Conservation (phyloP, 2,113 vertebrate species). For the Micronisus gabar region DNA sequence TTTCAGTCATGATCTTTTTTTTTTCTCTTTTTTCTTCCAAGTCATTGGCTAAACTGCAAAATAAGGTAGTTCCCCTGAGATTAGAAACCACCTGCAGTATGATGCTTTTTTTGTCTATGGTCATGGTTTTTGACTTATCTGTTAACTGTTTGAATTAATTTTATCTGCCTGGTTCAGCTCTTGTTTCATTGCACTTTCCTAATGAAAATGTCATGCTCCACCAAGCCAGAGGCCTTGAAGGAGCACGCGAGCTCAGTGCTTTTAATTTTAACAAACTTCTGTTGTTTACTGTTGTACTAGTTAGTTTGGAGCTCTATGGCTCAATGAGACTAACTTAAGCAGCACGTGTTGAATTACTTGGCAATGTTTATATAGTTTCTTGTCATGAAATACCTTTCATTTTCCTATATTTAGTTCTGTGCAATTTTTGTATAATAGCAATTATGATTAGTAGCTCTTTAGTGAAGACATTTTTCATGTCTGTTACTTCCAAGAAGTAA, state of each 20-base stretch:
- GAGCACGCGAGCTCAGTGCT: not conserved
- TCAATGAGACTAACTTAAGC: not conserved
- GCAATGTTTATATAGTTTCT: not conserved
- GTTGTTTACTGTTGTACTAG: not conserved
- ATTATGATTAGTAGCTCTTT: not conserved
- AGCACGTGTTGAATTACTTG: not conserved
- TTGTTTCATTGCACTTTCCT: not conserved
- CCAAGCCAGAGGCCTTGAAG: not conserved
- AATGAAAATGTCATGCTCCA: not conserved
- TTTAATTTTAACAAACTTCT: not conserved
- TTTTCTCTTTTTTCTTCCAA: not conserved
- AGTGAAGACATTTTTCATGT: not conserved
- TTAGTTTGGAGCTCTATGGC: not conserved
- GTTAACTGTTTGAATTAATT: not conserved
- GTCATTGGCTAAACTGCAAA: not conserved
- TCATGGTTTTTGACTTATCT: not conserved
- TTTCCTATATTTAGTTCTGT: not conserved
- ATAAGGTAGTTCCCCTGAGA: not conserved
- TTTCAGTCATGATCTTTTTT: not conserved
- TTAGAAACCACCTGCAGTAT: not conserved
- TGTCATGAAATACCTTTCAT: not conserved
- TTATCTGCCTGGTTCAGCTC: not conserved
- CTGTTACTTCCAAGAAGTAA: not conserved
- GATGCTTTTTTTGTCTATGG: not conserved
- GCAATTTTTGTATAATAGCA: not conserved